A percentile compares a stretch with the other conserved stretches of the same genome.
These are phyloP conservation scores for Paralichthys olivaceus DNA, from an alignment of 2,113 vertebrate species.

Conservation along the genomic window DNA sequence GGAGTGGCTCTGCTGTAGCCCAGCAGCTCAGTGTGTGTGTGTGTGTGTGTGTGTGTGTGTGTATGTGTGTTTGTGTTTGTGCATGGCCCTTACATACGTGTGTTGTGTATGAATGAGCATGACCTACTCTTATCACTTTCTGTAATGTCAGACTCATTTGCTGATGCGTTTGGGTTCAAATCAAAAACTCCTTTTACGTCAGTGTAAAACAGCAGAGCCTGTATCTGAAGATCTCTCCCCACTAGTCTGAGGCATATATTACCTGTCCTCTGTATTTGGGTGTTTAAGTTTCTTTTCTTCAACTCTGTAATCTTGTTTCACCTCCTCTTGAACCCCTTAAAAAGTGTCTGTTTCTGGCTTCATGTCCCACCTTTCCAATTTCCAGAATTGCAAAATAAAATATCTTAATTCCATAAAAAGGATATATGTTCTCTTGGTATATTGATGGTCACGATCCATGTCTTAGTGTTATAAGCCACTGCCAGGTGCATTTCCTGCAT, in stretches of 20 bases:
- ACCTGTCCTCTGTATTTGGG: too few relatives aligned
- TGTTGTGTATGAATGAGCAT: not conserved
- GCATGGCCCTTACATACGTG: not conserved
- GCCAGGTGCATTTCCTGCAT: too few relatives aligned
- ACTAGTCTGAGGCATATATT: not conserved
- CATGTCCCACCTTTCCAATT: too few relatives aligned
- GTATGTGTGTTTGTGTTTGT: not conserved
- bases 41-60: conserved; percentile 8
- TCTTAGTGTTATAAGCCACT: not conserved
- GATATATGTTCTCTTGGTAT: not conserved
- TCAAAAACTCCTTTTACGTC: not conserved
- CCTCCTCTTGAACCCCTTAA: too few relatives aligned
- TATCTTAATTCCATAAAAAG: not conserved
- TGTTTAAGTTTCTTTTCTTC: too few relatives aligned
- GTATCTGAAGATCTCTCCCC: not conserved
- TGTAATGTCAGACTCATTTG: not conserved
- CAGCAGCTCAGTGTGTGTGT: conserved; percentile 52
- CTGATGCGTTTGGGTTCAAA: too few relatives aligned
- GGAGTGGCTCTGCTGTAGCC: conserved; percentile 47
- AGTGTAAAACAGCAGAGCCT: not conserved
- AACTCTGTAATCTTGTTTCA: too few relatives aligned
- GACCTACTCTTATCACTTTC: not conserved
- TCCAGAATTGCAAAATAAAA: too few relatives aligned
- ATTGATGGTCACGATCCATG: not conserved
- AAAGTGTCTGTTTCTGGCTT: too few relatives aligned